These are phyloP conservation scores for Chelonia mydas DNA, from an alignment of 2,797 vertebrate species.

Conservation along the genomic window DNA sequence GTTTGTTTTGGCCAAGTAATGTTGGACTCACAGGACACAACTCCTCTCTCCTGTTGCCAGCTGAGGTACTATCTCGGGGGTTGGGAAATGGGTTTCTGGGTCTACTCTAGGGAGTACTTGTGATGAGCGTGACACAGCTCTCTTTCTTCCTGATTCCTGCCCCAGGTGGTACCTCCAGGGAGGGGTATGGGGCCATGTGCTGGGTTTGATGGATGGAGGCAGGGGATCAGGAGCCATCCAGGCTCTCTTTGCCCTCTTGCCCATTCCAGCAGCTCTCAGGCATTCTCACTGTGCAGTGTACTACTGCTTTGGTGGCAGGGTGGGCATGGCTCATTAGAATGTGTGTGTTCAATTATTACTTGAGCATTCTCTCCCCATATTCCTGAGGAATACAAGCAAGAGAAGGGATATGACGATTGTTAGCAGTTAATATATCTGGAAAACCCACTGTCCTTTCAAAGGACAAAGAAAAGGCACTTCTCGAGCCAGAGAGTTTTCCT, in stretches of 20 bases:
- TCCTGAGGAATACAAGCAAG: background rate
- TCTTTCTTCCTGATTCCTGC: background rate
- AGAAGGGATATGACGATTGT: background rate
- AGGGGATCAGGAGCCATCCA: background rate
- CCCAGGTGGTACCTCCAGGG: too few species aligned
- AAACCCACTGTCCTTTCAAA: conserved; percentile 1
- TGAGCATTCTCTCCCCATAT: background rate
- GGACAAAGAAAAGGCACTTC: background rate
- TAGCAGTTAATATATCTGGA: background rate
- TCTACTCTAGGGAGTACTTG: background rate
- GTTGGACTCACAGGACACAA: too few species aligned
- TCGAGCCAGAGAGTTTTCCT: conserved; percentile 15
- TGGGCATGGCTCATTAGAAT: background rate
- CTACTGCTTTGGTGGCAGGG: background rate
- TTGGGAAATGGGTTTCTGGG: background rate
- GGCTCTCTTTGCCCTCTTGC: background rate
- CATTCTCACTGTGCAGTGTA: background rate
- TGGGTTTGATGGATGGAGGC: background rate
- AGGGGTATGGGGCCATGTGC: accelerated
- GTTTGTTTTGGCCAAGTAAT: too few species aligned
- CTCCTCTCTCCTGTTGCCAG: too few species aligned
- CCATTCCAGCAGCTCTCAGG: background rate
- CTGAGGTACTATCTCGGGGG: too few species aligned
- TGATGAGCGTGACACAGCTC: background rate
- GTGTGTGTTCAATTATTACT: background rate